phyloP scores from a whole-genome alignment of 2,113 vertebrate genomes.

The Ginglymostoma cirratum region DNA sequence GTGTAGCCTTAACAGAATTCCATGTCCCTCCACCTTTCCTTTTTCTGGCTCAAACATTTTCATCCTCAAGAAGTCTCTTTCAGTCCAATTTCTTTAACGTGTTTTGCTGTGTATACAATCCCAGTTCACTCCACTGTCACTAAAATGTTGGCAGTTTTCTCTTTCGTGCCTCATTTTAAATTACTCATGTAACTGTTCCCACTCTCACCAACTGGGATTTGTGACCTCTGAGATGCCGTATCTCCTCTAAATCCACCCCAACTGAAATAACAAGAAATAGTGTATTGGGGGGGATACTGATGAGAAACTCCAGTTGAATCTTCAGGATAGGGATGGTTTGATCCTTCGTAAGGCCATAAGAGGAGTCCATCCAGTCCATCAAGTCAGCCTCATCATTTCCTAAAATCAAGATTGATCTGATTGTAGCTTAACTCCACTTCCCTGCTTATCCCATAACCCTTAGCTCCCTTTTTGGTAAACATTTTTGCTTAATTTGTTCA shows the following conservation, averaged over 20 bases:
- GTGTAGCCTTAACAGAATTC: background rate
- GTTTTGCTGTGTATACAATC: background rate
- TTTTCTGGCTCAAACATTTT: background rate
- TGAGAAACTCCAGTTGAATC: background rate
- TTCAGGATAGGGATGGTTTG: background rate
- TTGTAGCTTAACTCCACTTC: no score
- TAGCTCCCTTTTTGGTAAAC: no score
- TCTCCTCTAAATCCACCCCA: background rate
- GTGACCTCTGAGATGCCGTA: background rate
- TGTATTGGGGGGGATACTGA: no score
- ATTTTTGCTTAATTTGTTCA: no score
- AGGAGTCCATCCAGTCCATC: background rate
- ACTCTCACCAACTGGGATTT: background rate
- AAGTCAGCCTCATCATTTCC: background rate
- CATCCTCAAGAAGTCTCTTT: background rate
- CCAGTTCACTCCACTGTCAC: background rate
- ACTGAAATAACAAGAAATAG: background rate
- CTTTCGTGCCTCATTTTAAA: background rate
- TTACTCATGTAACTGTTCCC: background rate
- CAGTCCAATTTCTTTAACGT: background rate
- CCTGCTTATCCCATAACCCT: background rate
- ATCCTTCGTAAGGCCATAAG: background rate
- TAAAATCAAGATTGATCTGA: background rate
- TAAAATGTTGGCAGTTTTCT: background rate
- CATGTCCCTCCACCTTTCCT: no score